Percentiles rank a stretch among this genome's conserved stretches.
Evolutionary conservation across 2,797 vertebrate genomes (phyloP).

Genomic region (Enteromius thamalakanensis): DNA sequence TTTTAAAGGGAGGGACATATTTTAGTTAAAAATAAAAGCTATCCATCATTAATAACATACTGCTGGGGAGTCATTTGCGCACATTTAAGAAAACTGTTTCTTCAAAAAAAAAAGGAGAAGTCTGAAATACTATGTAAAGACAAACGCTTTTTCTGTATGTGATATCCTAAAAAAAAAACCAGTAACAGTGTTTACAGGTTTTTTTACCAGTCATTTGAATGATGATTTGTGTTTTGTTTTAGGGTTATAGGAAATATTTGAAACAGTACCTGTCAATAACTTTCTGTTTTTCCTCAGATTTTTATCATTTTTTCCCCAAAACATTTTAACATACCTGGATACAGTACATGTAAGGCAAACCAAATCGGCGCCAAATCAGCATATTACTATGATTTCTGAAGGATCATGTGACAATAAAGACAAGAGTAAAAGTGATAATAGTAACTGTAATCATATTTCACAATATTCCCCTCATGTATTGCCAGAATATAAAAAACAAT

Average conservation of each 20-base stretch:
- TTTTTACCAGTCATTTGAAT: not conserved
- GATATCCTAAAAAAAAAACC: not conserved
- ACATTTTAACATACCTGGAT: not conserved
- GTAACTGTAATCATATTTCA: too few species aligned
- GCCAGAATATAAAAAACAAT: not conserved
- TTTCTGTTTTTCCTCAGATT: not conserved
- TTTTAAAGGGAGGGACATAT: slow-evolving; percentile 35
- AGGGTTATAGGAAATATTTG: not conserved
- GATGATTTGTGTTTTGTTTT: not conserved
- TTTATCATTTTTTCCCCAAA: not conserved
- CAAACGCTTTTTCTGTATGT: not conserved
- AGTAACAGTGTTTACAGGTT: too few species aligned
- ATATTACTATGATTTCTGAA: not conserved
- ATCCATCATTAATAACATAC: slow-evolving; percentile 1
- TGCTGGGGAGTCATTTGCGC: not conserved
- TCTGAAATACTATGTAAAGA: not conserved
- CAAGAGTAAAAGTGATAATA: not conserved
- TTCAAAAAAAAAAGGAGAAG: not conserved
- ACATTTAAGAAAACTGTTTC: not conserved
- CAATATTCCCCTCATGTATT: not conserved
- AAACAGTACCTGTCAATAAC: not conserved
- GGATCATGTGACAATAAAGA: not conserved
- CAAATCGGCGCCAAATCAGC: not conserved
- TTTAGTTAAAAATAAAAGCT: slow-evolving; percentile 23
- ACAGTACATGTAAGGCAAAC: not conserved